These are phyloP conservation scores for Erynnis tages DNA, from an alignment of 2,888 invertebrate genomes.

Conservation along the genomic window DNA sequence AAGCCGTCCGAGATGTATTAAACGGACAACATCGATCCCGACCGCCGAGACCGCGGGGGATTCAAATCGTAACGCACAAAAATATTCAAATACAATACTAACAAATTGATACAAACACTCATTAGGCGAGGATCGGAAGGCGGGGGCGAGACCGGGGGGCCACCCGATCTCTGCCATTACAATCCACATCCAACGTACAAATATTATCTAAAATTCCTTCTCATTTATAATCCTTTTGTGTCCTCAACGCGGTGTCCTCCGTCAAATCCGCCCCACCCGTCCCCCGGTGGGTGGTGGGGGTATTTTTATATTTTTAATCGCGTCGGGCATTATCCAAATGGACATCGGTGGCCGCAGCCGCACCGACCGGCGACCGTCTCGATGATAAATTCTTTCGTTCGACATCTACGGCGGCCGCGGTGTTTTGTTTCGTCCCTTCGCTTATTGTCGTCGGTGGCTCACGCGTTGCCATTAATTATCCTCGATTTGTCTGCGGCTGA, in stretches of 20 bases:
- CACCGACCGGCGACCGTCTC: conserved; percentile 72
- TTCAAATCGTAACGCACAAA: conserved; percentile 78
- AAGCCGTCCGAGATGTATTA: conserved; percentile 52
- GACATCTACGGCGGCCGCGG: conserved; percentile 75
- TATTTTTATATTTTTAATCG: conserved; percentile 83
- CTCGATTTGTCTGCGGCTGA: conserved; percentile 74
- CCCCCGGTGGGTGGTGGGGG: conserved; percentile 54
- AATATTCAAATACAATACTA: conserved; percentile 82
- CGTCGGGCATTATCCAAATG: conserved; percentile 82
- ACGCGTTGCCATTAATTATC: conserved; percentile 76
- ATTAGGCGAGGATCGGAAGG: conserved; percentile 76
- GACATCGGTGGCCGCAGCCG: conserved; percentile 70
- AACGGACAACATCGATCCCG: conserved; percentile 71
- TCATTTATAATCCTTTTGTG: conserved; percentile 83
- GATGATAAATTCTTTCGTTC: conserved; percentile 82
- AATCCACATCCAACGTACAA: conserved; percentile 81
- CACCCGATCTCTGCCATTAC: conserved; percentile 58
- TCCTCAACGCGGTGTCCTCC: conserved; percentile 80
- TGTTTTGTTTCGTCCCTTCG: conserved; percentile 77
- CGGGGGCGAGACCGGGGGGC: conserved; percentile 41
- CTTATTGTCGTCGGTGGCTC: conserved; percentile 62
- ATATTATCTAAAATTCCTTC: conserved; percentile 83
- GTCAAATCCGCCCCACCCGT: conserved; percentile 60
- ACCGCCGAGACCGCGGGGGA: conserved; percentile 67
- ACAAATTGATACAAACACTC: conserved; percentile 82